These are phyloP conservation scores for Drosophila birchii DNA, from an alignment of 2,888 invertebrate species.

Conservation along the genomic window DNA sequence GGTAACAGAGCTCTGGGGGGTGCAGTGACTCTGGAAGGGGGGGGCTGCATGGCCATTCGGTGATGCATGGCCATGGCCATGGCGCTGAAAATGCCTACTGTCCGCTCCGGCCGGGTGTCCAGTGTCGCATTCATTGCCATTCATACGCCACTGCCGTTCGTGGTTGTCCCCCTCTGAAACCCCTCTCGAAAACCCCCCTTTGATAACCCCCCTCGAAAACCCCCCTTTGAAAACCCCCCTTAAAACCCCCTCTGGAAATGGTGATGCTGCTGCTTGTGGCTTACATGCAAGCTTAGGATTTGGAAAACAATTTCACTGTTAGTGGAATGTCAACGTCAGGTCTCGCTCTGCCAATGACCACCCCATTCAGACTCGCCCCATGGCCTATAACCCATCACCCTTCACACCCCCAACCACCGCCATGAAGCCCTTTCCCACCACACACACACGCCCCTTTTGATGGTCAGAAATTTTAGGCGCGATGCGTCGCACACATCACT, in stretches of 20 bases:
- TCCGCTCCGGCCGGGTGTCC: slow-evolving; percentile 51
- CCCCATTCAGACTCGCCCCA: not conserved
- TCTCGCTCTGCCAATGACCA: slow-evolving; percentile 34
- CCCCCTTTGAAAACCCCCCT: not conserved
- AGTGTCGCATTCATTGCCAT: slow-evolving; percentile 78
- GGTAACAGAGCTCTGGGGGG: not conserved
- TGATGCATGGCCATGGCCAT: slow-evolving; percentile 63
- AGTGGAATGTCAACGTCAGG: slow-evolving; percentile 78
- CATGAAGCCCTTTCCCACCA: slow-evolving; percentile 2
- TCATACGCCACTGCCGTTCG: slow-evolving; percentile 72
- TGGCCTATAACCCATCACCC: not conserved
- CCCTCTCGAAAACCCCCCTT: not conserved
- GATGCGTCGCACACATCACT: slow-evolving; percentile 63
- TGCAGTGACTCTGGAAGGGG: not conserved
- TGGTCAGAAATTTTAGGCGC: slow-evolving; percentile 66
- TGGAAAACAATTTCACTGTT: slow-evolving; percentile 77
- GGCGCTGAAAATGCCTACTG: slow-evolving; percentile 67
- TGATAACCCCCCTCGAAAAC: slow-evolving; percentile 10
- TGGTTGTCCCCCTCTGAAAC: slow-evolving; percentile 42
- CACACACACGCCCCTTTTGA: slow-evolving; percentile 14
- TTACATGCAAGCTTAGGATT: slow-evolving; percentile 78
- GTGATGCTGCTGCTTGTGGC: slow-evolving; percentile 61
- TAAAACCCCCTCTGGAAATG: not conserved
- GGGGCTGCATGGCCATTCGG: slow-evolving; percentile 42
- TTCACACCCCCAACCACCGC: not conserved